phyloP scores from a whole-genome alignment of 2,888 invertebrate genomes.

The Rhyacophila evoluta region DNA sequence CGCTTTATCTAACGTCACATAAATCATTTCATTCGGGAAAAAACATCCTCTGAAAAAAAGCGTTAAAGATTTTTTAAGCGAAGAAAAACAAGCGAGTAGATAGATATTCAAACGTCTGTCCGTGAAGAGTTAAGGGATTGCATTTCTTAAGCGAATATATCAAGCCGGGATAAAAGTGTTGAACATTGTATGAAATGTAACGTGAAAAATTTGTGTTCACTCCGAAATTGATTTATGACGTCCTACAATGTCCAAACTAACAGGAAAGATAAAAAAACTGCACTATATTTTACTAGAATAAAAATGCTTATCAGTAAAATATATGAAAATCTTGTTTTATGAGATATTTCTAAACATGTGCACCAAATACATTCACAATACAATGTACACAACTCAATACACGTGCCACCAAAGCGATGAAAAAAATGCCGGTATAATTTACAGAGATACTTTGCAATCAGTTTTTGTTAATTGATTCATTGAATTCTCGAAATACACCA shows the following conservation, averaged over 20 bases:
- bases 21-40: background rate
- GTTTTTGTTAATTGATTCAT: no score
- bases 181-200: constrained; percentile 14
- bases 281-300: background rate
- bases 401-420: no score
- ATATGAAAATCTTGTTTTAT: background rate
- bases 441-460: no score
- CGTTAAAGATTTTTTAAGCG: background rate
- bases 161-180: constrained; percentile 19
- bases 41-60: background rate
- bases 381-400: no score
- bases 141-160: constrained; percentile 42
- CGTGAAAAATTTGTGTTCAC: constrained; percentile 18
- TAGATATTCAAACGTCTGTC: constrained; percentile 22
- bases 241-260: background rate
- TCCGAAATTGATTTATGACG: constrained; percentile 3
- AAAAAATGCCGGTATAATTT: no score
- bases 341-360: no score
- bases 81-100: background rate
- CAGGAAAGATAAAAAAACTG: background rate
- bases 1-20: background rate
- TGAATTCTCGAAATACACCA: no score
- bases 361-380: no score
- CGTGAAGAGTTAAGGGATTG: constrained; percentile 28
- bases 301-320: background rate